Percentiles rank a stretch among this genome's conserved stretches.
phyloP scores from a whole-genome alignment of 92 coral and sea anemone species.

The Epizoanthus scotinus region DNA sequence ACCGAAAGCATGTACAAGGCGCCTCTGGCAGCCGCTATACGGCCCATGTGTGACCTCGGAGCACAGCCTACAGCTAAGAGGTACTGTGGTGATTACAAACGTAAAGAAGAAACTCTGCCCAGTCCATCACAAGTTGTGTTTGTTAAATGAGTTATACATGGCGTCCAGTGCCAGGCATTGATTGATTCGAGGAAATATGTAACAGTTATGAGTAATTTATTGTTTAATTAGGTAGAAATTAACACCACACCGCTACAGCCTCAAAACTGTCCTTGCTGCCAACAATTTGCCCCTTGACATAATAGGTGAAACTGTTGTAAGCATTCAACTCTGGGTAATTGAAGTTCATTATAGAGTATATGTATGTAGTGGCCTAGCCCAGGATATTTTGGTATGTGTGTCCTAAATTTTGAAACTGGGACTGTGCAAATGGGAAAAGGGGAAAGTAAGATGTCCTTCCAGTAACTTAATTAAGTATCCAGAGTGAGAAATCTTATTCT shows the following conservation, averaged over 20 bases:
- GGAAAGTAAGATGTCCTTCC: too few relatives aligned
- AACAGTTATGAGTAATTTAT: constrained; percentile 19
- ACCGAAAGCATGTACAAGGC: too few relatives aligned
- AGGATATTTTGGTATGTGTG: constrained; percentile 32
- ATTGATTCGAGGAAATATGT: constrained; percentile 34
- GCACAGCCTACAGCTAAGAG: too few relatives aligned
- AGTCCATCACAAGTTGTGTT: constrained; percentile 22
- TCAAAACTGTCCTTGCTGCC: constrained; percentile 24
- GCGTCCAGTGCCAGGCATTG: constrained; percentile 22
- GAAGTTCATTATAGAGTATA: constrained; percentile 20
- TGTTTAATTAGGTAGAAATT: background rate
- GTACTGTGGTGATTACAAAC: too few relatives aligned
- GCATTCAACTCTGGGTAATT: constrained; percentile 28
- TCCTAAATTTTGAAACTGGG: background rate
- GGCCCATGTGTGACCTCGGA: too few relatives aligned
- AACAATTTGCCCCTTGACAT: constrained; percentile 36
- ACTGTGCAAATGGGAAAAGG: too few relatives aligned
- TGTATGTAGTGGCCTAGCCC: constrained; percentile 15
- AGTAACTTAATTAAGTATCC: too few relatives aligned
- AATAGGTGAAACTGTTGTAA: constrained; percentile 16
- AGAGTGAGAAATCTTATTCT: too few relatives aligned
- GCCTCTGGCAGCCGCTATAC: too few relatives aligned
- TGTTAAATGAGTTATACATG: background rate
- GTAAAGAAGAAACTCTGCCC: constrained; percentile 31
- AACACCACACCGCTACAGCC: background rate